Base-by-base conservation (phyloP, 2,888 invertebrate genomes). In the Eupithecia vulgata region DNA sequence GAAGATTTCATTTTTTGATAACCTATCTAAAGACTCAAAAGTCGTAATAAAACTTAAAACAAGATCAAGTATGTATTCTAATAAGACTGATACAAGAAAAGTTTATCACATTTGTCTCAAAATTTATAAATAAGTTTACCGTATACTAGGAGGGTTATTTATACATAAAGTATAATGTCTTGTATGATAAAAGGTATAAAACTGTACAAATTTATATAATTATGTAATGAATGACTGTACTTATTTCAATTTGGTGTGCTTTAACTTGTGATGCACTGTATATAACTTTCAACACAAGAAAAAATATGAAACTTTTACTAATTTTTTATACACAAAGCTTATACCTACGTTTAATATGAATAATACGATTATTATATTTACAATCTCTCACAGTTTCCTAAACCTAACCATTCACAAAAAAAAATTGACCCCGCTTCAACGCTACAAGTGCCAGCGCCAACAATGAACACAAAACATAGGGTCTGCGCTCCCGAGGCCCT, bases 371-470 rank as follows among this genome's bases (percentile, higher is more conserved):
- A 52, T n/a, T n/a, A n/a, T n/a, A n/a, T n/a, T n/a, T n/a, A 21
- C 21, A 52, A 10, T 52, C 52, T 52, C n/a, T 48, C 57, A 5
- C 34, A 59, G 25, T 4, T 37, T 42, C 6, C 13, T 5, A 45
- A 68, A 59, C 34, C 13, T 66, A 52, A 71, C 37, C 52, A 48
- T 30, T 48, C 25, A 35, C 65, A 65, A 45, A 62, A 61, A 30
- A 61, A 67, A 72, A 70, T 67, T 68, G 74, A 77, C 70, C 69
- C 37, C 57, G 57, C 57, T 25, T 71, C 66, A 42, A 75, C 76
- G 83, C 81, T 81, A 87, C 91, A 92, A 91, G 92, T 91, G 91
- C 77, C 84, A 75, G 80, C 83, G 80, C 85, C 87, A 87, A 88
- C 88, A 90, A 86, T 80, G 76, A 76, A 75, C 80, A 81, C 81